These are phyloP conservation scores for Aphelinus atriplicis DNA, from an alignment of 1,140 invertebrate species.

Conservation along the genomic window DNA sequence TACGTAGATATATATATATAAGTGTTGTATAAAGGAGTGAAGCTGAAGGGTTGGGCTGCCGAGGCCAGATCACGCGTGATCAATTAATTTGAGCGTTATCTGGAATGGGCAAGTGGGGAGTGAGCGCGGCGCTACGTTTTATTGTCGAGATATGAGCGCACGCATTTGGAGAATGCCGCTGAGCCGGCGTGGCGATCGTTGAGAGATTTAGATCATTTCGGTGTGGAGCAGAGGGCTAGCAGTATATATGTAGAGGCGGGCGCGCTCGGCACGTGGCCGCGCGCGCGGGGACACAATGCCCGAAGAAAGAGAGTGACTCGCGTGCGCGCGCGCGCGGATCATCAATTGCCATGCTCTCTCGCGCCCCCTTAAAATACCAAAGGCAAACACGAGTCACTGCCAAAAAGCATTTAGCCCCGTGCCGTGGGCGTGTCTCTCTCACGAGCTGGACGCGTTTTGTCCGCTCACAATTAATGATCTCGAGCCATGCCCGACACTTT, in stretches of 20 bases:
- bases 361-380: slow-evolving; percentile 60
- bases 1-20: neutral
- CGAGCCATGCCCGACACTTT: slow-evolving; percentile 20
- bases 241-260: no score
- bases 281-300: slow-evolving; percentile 52
- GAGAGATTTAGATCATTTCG: slow-evolving; percentile 35
- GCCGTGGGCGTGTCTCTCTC: slow-evolving; percentile 63
- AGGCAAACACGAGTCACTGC: slow-evolving; percentile 62
- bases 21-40: neutral
- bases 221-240: slow-evolving; percentile 18
- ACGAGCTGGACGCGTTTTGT: slow-evolving; percentile 61
- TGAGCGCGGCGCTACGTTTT: slow-evolving; percentile 4
- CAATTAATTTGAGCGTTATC: slow-evolving; percentile 62
- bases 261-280: slow-evolving; percentile 56
- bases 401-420: slow-evolving; percentile 57
- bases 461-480: slow-evolving; percentile 65
- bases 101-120: slow-evolving; percentile 34
- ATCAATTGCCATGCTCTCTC: slow-evolving; percentile 61
- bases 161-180: slow-evolving; percentile 12
- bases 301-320: slow-evolving; percentile 52
- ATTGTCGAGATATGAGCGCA: slow-evolving; percentile 16
- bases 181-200: slow-evolving; percentile 15
- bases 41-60: slow-evolving; percentile 43
- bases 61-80: slow-evolving; percentile 62
- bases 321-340: slow-evolving; percentile 46